Conservation (phyloP, 2,113 vertebrate species). For the Sander vitreus region DNA sequence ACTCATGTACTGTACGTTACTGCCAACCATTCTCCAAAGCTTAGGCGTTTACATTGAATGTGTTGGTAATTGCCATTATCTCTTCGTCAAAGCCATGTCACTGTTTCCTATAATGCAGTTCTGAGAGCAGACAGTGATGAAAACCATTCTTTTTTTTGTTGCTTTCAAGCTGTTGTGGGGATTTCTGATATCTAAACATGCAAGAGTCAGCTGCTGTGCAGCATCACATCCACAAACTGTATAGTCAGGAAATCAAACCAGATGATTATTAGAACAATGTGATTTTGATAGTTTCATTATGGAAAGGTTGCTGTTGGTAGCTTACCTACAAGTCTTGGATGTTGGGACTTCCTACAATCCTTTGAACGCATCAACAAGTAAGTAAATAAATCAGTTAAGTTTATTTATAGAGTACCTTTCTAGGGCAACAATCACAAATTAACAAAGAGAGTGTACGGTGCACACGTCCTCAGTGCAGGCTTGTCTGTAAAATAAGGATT, state of each 20-base stretch:
- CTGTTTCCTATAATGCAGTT: conserved; percentile 1
- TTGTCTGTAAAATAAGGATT: background rate
- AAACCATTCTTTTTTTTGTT: background rate
- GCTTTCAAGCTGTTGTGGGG: conserved; percentile 1
- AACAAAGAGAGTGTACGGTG: too few relatives aligned
- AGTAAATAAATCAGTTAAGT: background rate
- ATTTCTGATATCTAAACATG: background rate
- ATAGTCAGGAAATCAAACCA: background rate
- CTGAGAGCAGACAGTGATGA: background rate
- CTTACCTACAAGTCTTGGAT: background rate
- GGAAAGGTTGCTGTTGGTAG: background rate
- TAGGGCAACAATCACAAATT: background rate
- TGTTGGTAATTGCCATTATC: background rate
- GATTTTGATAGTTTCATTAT: background rate
- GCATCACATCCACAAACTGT: background rate
- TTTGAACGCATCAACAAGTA: conserved; percentile 25
- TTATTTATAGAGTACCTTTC: background rate
- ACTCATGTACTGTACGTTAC: background rate
- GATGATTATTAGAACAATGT: background rate
- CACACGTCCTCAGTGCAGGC: background rate
- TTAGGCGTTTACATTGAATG: conserved; percentile 3
- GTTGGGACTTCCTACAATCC: conserved; percentile 7
- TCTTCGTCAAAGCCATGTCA: background rate
- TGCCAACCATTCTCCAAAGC: background rate
- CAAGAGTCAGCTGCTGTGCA: background rate